Base-by-base conservation (phyloP, 2,888 invertebrate species). In the Isoperla grammatica region DNA sequence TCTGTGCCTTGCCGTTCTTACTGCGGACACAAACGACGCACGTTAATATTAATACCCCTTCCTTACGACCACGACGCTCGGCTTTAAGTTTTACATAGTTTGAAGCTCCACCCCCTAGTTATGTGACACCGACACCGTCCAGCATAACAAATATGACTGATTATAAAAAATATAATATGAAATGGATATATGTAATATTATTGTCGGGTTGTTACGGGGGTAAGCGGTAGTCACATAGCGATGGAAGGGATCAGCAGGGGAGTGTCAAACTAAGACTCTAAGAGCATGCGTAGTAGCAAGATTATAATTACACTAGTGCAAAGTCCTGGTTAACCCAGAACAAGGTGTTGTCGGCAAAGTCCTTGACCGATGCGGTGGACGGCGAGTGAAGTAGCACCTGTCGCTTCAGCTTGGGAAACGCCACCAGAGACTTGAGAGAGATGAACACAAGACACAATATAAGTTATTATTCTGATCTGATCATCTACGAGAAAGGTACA, bases 271-370 rank as follows among this genome's bases (percentile, higher is more conserved):
- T n/a, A 29, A 29, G 29, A 29, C 5, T 29, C 29, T 6, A 29
- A 29, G 29, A 45, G 19, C 15, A 45, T 11, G 17, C 17, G 19
- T 9, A 45, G 19, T 15, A 50, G 13, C 2, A 2, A 50, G 19
- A 50, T 2, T 50, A 39, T 40, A 2, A 2, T 61, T 49, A 64
- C 64, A 64, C 78, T 60, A 85, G 81, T 45, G 93, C 89, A 80
- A 99, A 99, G 68, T 97, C 94, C 74, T 97, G 96, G 78, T 98
- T 99, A 12, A 97, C 87, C 91, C 93, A 95, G 78, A 98, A 99
- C 64, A 85, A 81, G 2, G 95, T 93, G 69, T 90, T 86, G 74
- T 97, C 95, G 19, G 84, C 83, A 76, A 98, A 96, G 73, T 98
- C 97, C 77, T 96, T 96, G 5, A 95, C 89, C 66, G 90, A 88